Evolutionary conservation across 2,113 vertebrate species (phyloP).

Genomic region (Macrotus californicus): DNA sequence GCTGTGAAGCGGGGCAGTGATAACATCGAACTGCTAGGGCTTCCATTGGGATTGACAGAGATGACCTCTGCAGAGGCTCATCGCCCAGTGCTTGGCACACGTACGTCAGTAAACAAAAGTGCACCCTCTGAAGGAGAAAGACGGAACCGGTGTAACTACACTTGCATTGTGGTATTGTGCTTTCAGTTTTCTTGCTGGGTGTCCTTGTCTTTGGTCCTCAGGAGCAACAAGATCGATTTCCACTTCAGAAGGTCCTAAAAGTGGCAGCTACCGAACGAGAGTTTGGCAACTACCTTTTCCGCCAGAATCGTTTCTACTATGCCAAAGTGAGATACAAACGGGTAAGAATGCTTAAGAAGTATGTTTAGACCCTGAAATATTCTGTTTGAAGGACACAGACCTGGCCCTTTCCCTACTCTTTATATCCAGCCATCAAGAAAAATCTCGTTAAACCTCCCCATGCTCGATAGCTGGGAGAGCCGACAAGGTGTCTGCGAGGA

Average conservation of each 20-base stretch:
- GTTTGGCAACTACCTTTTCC: slow-evolving; percentile 93
- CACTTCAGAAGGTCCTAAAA: slow-evolving; percentile 84
- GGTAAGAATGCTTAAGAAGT: slow-evolving; percentile 74
- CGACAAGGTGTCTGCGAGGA: background rate
- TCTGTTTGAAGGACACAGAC: background rate
- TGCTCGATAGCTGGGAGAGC: background rate
- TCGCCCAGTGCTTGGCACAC: background rate
- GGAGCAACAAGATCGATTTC: slow-evolving; percentile 83
- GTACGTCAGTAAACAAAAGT: rapidly evolving
- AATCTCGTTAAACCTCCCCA: background rate
- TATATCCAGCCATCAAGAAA: background rate
- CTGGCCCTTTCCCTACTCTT: background rate
- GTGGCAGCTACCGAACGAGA: slow-evolving; percentile 83
- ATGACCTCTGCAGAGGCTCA: background rate
- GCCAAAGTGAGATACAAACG: slow-evolving; percentile 90
- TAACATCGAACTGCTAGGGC: rapidly evolving
- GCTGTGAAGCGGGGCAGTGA: background rate
- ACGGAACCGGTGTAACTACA: rapidly evolving
- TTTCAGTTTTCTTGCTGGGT: background rate
- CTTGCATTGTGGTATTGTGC: background rate
- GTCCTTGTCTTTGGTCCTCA: slow-evolving; percentile 65
- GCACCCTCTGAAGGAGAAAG: background rate
- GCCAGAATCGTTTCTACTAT: slow-evolving; percentile 75
- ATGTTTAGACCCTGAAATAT: background rate
- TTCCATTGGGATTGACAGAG: background rate